Evolutionary conservation across 2,113 vertebrate genomes (phyloP).

Genomic region (Pseudorectes ferrugineus): DNA sequence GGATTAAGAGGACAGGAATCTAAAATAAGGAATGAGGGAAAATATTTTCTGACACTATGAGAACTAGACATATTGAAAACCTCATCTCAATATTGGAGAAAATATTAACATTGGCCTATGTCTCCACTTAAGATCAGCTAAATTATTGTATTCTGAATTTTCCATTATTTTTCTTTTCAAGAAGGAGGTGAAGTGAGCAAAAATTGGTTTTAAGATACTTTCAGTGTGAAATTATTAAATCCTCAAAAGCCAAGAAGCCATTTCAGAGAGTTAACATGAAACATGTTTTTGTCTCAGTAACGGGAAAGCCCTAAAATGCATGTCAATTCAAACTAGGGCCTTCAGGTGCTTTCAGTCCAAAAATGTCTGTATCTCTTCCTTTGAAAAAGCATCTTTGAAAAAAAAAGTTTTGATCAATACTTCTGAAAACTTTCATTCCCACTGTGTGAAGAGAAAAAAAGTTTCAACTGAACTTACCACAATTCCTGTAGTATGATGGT

Average conservation of each 20-base stretch:
- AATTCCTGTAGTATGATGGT: background rate
- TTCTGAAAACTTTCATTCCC: background rate
- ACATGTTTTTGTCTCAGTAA: background rate
- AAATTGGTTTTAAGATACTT: background rate
- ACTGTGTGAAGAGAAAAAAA: background rate
- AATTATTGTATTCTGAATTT: background rate
- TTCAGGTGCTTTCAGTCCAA: background rate
- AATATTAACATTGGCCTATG: background rate
- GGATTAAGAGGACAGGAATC: background rate
- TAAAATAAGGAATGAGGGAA: background rate
- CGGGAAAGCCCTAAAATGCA: background rate
- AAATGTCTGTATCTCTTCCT: background rate
- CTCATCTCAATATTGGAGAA: background rate
- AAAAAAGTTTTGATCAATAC: background rate
- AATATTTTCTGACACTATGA: background rate
- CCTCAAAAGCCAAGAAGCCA: background rate
- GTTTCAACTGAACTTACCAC: background rate
- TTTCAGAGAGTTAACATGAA: background rate
- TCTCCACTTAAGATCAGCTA: background rate
- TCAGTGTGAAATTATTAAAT: background rate
- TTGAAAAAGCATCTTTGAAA: background rate
- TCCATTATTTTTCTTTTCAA: background rate
- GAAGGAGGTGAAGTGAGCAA: background rate
- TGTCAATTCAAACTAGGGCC: background rate
- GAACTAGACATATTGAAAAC: background rate